Percentiles rank a stretch among this genome's conserved stretches.
phyloP scores from a whole-genome alignment of 2,888 invertebrate species.

The Eupelmus urozonus region DNA sequence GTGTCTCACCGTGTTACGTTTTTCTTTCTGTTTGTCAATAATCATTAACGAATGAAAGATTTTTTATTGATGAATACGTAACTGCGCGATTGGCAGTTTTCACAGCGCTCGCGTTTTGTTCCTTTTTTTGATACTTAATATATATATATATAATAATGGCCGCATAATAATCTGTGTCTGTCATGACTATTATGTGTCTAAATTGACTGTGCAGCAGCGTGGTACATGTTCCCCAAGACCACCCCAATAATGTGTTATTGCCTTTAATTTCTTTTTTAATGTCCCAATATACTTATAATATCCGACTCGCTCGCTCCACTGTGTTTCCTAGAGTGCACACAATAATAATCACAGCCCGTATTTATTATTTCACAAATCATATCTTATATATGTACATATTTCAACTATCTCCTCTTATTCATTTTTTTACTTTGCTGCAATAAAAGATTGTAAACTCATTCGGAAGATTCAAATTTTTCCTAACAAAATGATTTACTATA shows the following conservation, averaged over 20 bases:
- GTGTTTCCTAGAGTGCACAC: background rate
- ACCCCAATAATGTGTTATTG: background rate
- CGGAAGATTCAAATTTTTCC: too few species aligned
- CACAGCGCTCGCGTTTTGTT: too few species aligned
- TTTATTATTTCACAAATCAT: too few species aligned
- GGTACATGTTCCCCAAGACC: background rate
- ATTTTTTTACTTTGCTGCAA: too few species aligned
- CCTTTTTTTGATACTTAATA: too few species aligned
- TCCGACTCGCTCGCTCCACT: too few species aligned
- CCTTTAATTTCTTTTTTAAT: background rate
- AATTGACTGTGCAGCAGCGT: constrained; percentile 36
- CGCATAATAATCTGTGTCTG: constrained; percentile 37
- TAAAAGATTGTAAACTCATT: too few species aligned
- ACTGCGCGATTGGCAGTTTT: constrained; percentile 10
- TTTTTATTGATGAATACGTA: constrained; percentile 19
- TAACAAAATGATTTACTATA: too few species aligned
- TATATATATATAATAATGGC: constrained; percentile 11
- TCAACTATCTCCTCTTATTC: too few species aligned
- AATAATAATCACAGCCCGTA: constrained; percentile 35
- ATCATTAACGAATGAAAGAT: constrained; percentile 63
- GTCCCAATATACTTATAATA: background rate
- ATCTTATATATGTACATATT: too few species aligned
- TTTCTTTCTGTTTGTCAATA: constrained; percentile 63
- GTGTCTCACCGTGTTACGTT: constrained; percentile 52
- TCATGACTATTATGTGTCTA: constrained; percentile 36